A percentile compares a stretch with the other conserved stretches of the same genome.
phyloP scores from a whole-genome alignment of 2,113 vertebrate species.

The Apodemus sylvaticus region DNA sequence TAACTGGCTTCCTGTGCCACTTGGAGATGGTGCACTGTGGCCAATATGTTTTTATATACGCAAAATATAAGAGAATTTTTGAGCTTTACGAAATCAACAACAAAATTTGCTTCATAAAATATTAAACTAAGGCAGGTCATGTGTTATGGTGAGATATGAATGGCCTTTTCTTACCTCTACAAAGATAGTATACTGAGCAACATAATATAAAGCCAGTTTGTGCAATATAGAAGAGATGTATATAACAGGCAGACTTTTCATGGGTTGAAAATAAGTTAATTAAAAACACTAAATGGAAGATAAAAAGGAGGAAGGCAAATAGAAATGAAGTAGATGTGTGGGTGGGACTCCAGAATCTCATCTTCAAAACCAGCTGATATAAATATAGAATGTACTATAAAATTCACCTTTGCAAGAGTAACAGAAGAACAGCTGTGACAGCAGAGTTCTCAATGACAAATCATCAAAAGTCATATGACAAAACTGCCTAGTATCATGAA shows the following conservation, averaged over 20 bases:
- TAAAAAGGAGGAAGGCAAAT: background rate
- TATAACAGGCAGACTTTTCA: background rate
- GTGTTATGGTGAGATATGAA: slow-evolving; percentile 41
- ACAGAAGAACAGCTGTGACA: background rate
- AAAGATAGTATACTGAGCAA: background rate
- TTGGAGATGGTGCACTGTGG: no score
- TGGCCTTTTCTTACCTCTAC: background rate
- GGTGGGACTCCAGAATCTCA: background rate
- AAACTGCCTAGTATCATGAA: background rate
- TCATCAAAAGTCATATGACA: background rate
- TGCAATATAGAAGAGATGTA: background rate
- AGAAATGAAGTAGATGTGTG: no score
- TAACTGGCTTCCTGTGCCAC: no score
- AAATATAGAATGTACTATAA: background rate
- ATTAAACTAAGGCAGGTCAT: slow-evolving; percentile 44
- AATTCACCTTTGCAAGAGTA: background rate
- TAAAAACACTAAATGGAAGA: background rate
- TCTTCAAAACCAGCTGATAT: background rate
- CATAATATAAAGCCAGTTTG: slow-evolving; percentile 31
- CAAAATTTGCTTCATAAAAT: slow-evolving; percentile 25
- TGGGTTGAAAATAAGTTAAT: slow-evolving; percentile 29
- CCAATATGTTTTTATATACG: background rate
- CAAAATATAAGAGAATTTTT: background rate
- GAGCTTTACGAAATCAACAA: background rate
- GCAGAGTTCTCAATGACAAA: background rate